Conservation (phyloP, 2,888 invertebrate genomes). For the Eilema depressum region DNA sequence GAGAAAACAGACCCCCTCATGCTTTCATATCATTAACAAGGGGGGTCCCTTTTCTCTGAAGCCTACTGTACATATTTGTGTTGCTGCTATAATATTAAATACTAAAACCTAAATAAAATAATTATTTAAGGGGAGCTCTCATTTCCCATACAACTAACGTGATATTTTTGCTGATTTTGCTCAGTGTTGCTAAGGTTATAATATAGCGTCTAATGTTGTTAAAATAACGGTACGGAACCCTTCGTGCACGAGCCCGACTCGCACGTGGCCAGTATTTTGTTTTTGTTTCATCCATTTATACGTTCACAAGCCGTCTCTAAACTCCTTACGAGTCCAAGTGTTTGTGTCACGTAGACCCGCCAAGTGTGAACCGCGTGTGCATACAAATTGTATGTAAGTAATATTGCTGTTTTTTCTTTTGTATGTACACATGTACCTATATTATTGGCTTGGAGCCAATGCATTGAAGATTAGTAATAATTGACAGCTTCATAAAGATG, state of each 20-base stretch:
- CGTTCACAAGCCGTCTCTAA: conserved; percentile 29
- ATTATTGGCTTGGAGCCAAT: conserved; percentile 68
- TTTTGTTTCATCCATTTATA: not conserved
- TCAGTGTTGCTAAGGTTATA: no score
- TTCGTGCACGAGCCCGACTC: not conserved
- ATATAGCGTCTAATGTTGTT: no score
- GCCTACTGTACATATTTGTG: no score
- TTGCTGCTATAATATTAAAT: not conserved
- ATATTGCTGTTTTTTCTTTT: conserved; percentile 56
- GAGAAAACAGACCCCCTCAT: no score
- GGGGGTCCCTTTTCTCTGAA: no score
- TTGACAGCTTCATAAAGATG: conserved; percentile 69
- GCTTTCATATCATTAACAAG: no score
- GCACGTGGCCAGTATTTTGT: not conserved
- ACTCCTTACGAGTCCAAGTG: conserved; percentile 28
- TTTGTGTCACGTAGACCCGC: conserved; percentile 41
- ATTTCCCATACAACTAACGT: no score
- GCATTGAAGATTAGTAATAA: conserved; percentile 66
- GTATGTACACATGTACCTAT: conserved; percentile 24
- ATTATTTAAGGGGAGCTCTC: no score
- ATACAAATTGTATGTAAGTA: conserved; percentile 67
- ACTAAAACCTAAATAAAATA: no score
- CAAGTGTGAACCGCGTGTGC: conserved; percentile 45
- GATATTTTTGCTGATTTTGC: no score
- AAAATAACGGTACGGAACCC: not conserved